Base-by-base conservation (phyloP, 2,888 invertebrate genomes). In the Cosmorhoe ocellata region DNA sequence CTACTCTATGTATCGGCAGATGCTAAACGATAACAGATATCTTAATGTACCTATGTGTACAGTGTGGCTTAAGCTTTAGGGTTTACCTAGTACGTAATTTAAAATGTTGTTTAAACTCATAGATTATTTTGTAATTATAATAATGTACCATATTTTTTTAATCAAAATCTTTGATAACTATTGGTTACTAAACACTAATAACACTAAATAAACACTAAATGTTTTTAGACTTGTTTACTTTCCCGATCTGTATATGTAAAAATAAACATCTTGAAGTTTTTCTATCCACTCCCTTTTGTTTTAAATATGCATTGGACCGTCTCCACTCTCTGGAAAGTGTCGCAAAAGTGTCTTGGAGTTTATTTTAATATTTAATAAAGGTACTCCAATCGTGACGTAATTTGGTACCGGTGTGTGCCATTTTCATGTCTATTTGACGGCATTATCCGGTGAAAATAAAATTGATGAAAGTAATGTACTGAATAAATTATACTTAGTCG, bases 301-400 rank as follows among this genome's bases (percentile, higher is more conserved):
- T 86, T 81, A 85, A 86, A 86, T 83, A 88, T 87, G 82, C 78
- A 86, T 74, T 69, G 69, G 71, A 60, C 69, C 74, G 74, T 76
- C 74, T 81, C 75, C 71, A 70, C 79, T 76, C 67, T 65, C 51
- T 52, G 58, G 70, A 74, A 76, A 83, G 76, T 79, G 79, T 79
- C 76, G 77, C 78, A 71, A 76, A 81, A 81, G 79, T 76, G 73
- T 72, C 72, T 68, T 67, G 71, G 74, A 71, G 78, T 76, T 78
- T 79, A 79, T 79, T 72, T 86, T 82, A 84, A 86, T 85, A 84
- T 84, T 85, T 83, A 74, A 85, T 74, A 78, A 78, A 71, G 74
- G 64, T 77, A 75, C 73, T 79, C 69, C 78, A 77, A 84, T 82
- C 71, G 81, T 74, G 74, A 67, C 72, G 67, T 69, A 71, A 70